These are phyloP conservation scores for Metopia argyrocephala DNA, from an alignment of 2,888 invertebrate genomes.

Conservation along the genomic window DNA sequence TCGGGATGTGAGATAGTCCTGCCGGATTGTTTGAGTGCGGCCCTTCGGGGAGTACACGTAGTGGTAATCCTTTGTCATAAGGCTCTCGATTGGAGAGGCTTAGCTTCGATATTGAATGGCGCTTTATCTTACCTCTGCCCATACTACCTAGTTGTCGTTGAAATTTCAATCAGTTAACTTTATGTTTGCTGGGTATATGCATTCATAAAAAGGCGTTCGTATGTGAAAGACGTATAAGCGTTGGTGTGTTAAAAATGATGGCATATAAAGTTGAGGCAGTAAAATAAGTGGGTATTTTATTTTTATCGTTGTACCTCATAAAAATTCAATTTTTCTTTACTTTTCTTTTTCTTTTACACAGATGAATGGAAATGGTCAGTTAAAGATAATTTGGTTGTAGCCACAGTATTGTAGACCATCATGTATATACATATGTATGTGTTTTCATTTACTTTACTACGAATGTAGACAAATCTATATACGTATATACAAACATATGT, in stretches of 20 bases:
- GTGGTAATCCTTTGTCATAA: too few relatives aligned
- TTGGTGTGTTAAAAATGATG: not conserved
- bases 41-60: too few relatives aligned
- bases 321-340: constrained; percentile 35
- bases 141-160: too few relatives aligned
- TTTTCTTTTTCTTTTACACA: constrained; percentile 23
- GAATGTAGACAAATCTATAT: not conserved
- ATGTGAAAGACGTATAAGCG: not conserved
- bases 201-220: not conserved
- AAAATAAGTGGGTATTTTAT: constrained; percentile 10
- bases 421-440: not conserved
- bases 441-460: not conserved
- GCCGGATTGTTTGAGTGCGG: too few relatives aligned
- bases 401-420: constrained; percentile 41
- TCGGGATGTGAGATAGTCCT: too few relatives aligned
- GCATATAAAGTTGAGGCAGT: constrained; percentile 9
- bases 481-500: not conserved
- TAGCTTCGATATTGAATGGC: too few relatives aligned
- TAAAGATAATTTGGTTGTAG: constrained; percentile 44
- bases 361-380: constrained; percentile 46
- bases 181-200: too few relatives aligned
- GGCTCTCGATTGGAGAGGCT: too few relatives aligned
- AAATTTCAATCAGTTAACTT: too few relatives aligned
- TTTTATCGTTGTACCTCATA: constrained; percentile 41
- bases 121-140: too few relatives aligned